Percentiles rank a stretch among this genome's conserved stretches.
phyloP scores from a whole-genome alignment of 2,113 vertebrate genomes.

The Glaucomys volans region DNA sequence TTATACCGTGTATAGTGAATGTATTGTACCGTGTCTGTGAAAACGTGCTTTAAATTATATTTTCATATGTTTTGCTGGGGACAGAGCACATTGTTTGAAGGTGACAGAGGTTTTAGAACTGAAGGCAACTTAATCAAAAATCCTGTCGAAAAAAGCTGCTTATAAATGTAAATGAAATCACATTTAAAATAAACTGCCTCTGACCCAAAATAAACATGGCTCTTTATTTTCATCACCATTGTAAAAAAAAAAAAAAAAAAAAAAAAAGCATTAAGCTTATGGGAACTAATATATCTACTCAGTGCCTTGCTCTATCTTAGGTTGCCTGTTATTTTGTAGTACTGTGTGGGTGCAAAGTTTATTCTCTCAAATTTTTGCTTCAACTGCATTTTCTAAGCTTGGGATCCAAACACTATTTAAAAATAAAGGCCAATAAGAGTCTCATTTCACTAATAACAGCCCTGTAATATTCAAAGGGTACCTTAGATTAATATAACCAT shows the following conservation, averaged over 20 bases:
- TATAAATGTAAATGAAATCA: slow-evolving; percentile 95
- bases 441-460: neutral
- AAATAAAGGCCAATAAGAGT: neutral
- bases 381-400: neutral
- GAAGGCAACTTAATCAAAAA: slow-evolving; percentile 92
- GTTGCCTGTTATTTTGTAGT: neutral
- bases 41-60: slow-evolving; percentile 99
- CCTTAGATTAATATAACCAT: neutral
- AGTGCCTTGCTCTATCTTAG: neutral
- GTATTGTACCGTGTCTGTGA: slow-evolving; percentile 97
- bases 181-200: slow-evolving; percentile 94
- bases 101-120: slow-evolving; percentile 92
- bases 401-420: neutral
- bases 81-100: slow-evolving; percentile 92
- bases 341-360: neutral
- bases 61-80: slow-evolving; percentile 96
- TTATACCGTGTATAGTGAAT: slow-evolving; percentile 98
- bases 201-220: slow-evolving; percentile 84
- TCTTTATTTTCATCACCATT: slow-evolving; percentile 60
- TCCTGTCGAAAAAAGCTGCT: slow-evolving; percentile 95
- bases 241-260: too few relatives aligned
- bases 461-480: neutral
- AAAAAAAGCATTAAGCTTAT: neutral
- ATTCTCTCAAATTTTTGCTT: neutral
- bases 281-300: neutral